Evolutionary conservation across 2,113 vertebrate species (phyloP).

Genomic region (Hemichromis elongatus): DNA sequence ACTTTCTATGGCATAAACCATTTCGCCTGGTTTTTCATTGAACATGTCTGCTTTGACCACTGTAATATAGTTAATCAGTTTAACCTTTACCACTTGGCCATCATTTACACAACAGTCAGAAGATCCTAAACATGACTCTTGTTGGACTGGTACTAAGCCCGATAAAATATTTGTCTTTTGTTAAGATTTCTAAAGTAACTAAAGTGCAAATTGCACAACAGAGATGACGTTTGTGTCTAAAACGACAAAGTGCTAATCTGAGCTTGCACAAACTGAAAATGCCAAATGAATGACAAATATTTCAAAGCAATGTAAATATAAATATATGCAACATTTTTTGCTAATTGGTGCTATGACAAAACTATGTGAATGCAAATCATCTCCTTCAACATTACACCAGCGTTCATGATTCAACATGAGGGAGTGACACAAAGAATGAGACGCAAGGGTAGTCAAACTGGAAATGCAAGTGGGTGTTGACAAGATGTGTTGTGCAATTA

Average conservation of each 20-base stretch:
- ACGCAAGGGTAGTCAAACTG: constrained; percentile 54
- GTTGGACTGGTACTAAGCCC: not conserved
- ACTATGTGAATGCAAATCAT: not conserved
- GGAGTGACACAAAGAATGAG: constrained; percentile 47
- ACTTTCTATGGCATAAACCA: not conserved
- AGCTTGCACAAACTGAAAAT: not conserved
- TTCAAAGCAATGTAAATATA: not conserved
- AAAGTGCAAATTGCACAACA: not conserved
- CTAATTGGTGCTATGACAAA: not conserved
- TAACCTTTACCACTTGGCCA: not conserved
- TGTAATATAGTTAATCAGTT: constrained; percentile 35
- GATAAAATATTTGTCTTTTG: not conserved
- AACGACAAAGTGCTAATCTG: not conserved
- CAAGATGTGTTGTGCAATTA: constrained; percentile 27
- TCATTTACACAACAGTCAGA: not conserved
- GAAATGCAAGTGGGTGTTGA: constrained; percentile 61
- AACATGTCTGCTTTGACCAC: not conserved
- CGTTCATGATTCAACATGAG: constrained; percentile 7
- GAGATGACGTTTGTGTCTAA: not conserved
- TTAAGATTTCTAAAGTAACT: not conserved
- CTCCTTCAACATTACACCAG: not conserved
- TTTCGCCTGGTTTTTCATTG: constrained; percentile 1
- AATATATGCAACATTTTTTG: not conserved
- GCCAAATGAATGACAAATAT: not conserved
- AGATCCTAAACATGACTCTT: not conserved